Conservation (phyloP, 2,797 vertebrate genomes). For the Garrulus glandarius region DNA sequence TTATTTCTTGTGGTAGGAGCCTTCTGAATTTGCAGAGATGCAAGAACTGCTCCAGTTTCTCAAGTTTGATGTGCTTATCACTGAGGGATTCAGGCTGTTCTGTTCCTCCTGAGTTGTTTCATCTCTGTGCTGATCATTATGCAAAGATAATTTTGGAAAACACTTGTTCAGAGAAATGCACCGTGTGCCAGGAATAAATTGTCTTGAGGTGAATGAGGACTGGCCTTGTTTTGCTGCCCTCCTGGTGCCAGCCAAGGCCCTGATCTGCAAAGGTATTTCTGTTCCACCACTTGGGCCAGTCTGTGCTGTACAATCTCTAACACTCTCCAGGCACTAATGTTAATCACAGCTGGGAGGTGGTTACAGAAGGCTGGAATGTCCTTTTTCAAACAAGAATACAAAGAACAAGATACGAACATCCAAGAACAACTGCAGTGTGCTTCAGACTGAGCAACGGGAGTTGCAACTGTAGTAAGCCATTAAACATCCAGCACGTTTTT, state of each 20-base stretch:
- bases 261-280: not conserved
- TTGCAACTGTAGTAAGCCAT: not conserved
- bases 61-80: not conserved
- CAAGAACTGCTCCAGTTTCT: not conserved
- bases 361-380: not conserved
- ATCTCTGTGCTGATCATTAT: not conserved
- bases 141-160: constrained; percentile 9
- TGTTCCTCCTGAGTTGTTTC: not conserved
- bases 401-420: not conserved
- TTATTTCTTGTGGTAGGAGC: constrained; percentile 34
- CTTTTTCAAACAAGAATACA: not conserved
- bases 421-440: not conserved
- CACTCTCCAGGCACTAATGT: not conserved
- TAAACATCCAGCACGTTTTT: not conserved
- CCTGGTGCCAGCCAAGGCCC: not conserved
- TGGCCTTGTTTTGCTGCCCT: not conserved
- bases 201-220: not conserved
- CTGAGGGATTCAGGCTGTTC: not conserved
- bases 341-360: not conserved
- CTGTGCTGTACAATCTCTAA: not conserved
- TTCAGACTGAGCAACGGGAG: not conserved
- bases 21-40: not conserved
- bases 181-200: not conserved
- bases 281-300: not conserved
- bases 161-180: not conserved